Evolutionary conservation across 2,113 vertebrate genomes (phyloP).

Genomic region (Cynopterus brachyotis): DNA sequence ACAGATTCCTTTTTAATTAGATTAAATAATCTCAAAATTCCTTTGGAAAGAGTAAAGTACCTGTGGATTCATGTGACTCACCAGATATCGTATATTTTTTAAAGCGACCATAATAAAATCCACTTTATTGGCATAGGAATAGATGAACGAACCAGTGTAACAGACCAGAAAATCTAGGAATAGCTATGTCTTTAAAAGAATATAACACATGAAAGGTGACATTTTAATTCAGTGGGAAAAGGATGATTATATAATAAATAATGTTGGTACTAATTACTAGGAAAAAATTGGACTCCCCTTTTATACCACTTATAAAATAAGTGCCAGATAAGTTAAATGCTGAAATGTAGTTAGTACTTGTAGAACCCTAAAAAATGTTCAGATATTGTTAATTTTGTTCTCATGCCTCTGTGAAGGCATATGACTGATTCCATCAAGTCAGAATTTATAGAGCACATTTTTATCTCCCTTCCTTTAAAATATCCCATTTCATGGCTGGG

Average conservation of each 20-base stretch:
- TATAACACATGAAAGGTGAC: not conserved
- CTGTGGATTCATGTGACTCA: not conserved
- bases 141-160: not conserved
- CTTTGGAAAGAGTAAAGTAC: not conserved
- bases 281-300: not conserved
- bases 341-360: conserved; percentile 2
- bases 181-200: not conserved
- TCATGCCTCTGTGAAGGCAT: not conserved
- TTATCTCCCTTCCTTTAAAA: conserved; percentile 1
- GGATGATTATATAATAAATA: not conserved
- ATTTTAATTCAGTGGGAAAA: conserved; percentile 27
- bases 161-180: not conserved
- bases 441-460: not conserved
- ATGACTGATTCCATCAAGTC: not conserved
- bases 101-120: not conserved
- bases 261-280: not conserved
- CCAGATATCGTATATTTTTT: not conserved
- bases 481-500: not conserved
- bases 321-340: not conserved
- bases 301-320: conserved; percentile 1
- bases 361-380: not conserved
- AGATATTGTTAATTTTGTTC: not conserved
- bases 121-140: not conserved
- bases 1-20: not conserved
- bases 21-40: not conserved